phyloP scores from a whole-genome alignment of 2,888 invertebrate genomes.

The Dasypolia templi region DNA sequence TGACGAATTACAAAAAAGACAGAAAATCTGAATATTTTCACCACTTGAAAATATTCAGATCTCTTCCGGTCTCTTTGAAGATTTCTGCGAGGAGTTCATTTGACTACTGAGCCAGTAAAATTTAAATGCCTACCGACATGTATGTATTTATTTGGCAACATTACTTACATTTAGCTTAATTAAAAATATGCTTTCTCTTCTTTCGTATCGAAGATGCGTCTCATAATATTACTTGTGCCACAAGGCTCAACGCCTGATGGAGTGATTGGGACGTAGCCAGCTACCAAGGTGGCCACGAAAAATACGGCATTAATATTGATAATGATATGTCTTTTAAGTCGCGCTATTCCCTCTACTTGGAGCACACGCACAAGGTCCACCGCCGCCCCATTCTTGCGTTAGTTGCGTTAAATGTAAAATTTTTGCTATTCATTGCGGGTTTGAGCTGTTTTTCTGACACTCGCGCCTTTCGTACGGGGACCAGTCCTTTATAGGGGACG shows the following conservation, averaged over 20 bases:
- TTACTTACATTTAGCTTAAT: no score
- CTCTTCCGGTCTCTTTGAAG: not conserved
- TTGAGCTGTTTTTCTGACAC: constrained; percentile 85
- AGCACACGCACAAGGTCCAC: constrained; percentile 55
- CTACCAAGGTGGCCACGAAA: no score
- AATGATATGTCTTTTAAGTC: constrained; percentile 20
- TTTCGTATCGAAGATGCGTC: no score
- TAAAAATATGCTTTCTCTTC: no score
- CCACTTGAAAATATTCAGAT: no score
- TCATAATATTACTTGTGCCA: no score
- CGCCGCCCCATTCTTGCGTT: constrained; percentile 72
- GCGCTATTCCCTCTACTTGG: constrained; percentile 50
- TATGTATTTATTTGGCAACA: no score
- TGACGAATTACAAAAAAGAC: not conserved
- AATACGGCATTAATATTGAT: no score
- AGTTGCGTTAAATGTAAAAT: constrained; percentile 88
- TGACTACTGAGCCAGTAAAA: no score
- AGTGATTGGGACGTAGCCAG: no score
- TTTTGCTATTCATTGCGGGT: constrained; percentile 89
- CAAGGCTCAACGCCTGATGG: no score
- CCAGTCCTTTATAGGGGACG: constrained; percentile 74
- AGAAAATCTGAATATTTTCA: not conserved
- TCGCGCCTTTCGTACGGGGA: constrained; percentile 79
- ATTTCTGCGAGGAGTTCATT: not conserved
- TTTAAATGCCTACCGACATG: no score